Evolutionary conservation across 2,113 vertebrate genomes (phyloP), one percentile per base, ranked within the genome.

Genomic region (Ammodytes dubius): DNA sequence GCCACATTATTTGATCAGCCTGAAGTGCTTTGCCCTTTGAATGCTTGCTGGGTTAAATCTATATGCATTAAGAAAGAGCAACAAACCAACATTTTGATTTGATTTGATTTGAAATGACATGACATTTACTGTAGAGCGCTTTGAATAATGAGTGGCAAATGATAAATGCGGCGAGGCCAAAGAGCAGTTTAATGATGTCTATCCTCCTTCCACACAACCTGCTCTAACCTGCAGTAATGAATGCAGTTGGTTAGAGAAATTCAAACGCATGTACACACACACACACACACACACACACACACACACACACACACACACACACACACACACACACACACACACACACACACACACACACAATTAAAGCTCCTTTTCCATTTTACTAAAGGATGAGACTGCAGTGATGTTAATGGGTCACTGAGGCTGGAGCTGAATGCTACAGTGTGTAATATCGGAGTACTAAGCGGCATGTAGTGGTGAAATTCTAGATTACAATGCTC

Each of bases 171-270:
- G 2, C 3, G 13, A 67, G 19, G 37, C 52, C 53, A 27, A 6
- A 5, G 45, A 81, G 58, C 39, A 60, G 52, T 65, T 79, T 84
- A 86, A 82, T 79, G 46, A 86, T 56, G 59, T 40, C 50, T 69
- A 70, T 71, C 77, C 65, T 74, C 27, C 9, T 63, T 47, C 39
- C 56, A n/a, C 53, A 47, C 45, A 70, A 47, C 63, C 57, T 77
- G 47, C 45, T 39, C 60, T 77, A 49, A 77, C 52, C 84, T 45
- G 27, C 75, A 45, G 56, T 86, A 90, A 88, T 87, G 87, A 87
- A 74, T 58, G 70, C 79, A 53, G 64, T 80, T 83, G 61, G 70
- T 53, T 67, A 42, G 12, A 53, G 45, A 58, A 0, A 27, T 27
- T 27, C 27, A 27, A 3, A 35, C 7, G 35, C 12, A 57, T 2